Evolutionary conservation across 2,888 invertebrate species (phyloP), one percentile per base, ranked within the genome.

Genomic region (Augochlorella aurata): DNA sequence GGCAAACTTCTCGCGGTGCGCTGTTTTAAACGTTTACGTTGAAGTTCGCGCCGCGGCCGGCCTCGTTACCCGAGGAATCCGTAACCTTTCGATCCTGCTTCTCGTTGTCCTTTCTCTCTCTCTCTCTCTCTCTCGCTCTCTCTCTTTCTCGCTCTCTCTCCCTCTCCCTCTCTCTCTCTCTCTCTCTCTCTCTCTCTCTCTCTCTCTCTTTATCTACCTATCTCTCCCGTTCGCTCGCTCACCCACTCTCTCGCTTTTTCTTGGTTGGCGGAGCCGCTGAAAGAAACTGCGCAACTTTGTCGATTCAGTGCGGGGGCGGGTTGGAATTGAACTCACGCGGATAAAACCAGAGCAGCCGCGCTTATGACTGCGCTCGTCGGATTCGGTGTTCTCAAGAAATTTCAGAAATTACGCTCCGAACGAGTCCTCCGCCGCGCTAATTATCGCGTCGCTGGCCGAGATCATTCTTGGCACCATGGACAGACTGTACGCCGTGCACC

Each of bases 21-120:
- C 77, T 80, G 81, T 88, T 86, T 84, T 82, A 88, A 88, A 82
- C 85, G 88, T 84, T 86, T 86, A 83, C 84, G 86, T 67, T 24
- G 73, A 87, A 87, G 82, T 87, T 85, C 82, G 83, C 61, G 29
- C 2, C 8, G 29, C 61, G 24, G 18, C 8, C 61, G 61, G 29
- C 61, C 61, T 77, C 85, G 78, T 83, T 70, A 75, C 45, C 47
- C 77, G 12, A 21, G 29, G 44, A 18, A 24, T 45, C 29, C 45
- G 63, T 44, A 63, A 63, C 63, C 63, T 63, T 63, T 44, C 63
- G 44, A 63, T 44, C 10, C 63, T 38, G 38, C 38, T 38, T 38
- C 38, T 38, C 38, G 38, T 38, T 38, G 7, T 38, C 38, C 38
- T 38, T 38, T 38, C 38, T 38, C 38, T 3, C 38, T 38, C 38